Evolutionary conservation across 2,888 invertebrate species (phyloP).

Genomic region (Athetis lepigone): DNA sequence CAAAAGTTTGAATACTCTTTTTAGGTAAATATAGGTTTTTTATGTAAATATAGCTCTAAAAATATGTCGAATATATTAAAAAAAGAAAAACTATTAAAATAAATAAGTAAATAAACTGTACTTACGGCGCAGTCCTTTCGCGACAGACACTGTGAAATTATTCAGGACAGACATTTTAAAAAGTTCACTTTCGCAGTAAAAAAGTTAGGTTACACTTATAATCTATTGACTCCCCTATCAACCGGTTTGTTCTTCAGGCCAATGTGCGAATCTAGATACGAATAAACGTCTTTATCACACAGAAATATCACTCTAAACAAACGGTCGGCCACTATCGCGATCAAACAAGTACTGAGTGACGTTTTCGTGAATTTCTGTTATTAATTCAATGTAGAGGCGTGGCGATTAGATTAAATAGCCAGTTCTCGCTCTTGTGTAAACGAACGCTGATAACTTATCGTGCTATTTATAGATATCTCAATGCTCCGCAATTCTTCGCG

Average conservation of each 20-base stretch:
- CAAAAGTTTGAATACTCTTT: background rate
- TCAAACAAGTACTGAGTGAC: conserved; percentile 44
- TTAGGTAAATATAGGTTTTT: no score
- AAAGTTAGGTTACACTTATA: conserved; percentile 60
- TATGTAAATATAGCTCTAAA: background rate
- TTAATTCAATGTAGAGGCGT: conserved; percentile 74
- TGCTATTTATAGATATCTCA: conserved; percentile 65
- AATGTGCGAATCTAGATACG: conserved; percentile 31
- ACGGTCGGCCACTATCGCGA: conserved; percentile 45
- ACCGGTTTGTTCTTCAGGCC: conserved; percentile 32
- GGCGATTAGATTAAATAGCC: conserved; percentile 71
- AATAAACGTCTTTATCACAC: conserved; percentile 50
- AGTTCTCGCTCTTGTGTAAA: conserved; percentile 61
- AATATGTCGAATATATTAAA: background rate
- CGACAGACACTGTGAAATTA: conserved; percentile 84
- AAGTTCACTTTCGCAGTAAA: conserved; percentile 43
- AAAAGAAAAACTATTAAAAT: background rate
- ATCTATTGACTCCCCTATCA: conserved; percentile 36
- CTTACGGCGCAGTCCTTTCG: conserved; percentile 83
- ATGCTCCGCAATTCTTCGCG: conserved; percentile 44
- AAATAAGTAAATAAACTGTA: no score
- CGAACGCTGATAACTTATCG: conserved; percentile 68
- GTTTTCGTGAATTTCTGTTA: conserved; percentile 48
- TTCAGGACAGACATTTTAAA: conserved; percentile 83
- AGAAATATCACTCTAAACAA: conserved; percentile 41